Evolutionary conservation across 2,888 invertebrate species (phyloP), one percentile per base, ranked within the genome.

Genomic region (Rhingia campestris): DNA sequence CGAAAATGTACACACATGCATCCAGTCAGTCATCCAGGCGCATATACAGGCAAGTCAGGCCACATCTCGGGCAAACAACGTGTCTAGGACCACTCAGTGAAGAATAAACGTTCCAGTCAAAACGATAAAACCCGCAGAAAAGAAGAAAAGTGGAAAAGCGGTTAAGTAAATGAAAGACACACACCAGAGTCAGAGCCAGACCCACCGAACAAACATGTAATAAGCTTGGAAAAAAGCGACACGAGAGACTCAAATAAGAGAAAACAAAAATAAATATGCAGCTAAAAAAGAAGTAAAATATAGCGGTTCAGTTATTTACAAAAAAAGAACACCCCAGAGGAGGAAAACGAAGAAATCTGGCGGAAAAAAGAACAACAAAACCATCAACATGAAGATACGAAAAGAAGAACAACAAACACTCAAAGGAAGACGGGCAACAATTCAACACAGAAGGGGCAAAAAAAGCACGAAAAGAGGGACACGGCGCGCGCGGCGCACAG

Each of bases 131-230:
- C 80, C 80, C 69, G 74, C 74, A 75, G 80, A 80, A 80, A 84
- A 80, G 80, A 84, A 80, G 80, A 84, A 84, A 84, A 80, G 67
- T 70, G 76, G 77, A 86, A 86, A 87, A 86, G 86, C 86, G 87
- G 86, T 80, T 86, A 87, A 86, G 86, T 86, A 86, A 86, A 87
- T 86, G 82, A 86, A 87, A 87, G 86, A 86, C 81, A 86, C 74
- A 81, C 75, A 22, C 22, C 22, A 22, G 22, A 22, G 22, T 22
- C 22, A 22, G 22, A 22, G 22, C 2, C 87, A 86, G 86, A 86
- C 86, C 87, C 86, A 81, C 80, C 76, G 85, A 86, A 75, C 86
- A 87, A 84, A 80, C 66, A 75, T 84, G 74, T 70, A 84, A 84
- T 80, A 75, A 84, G 84, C 80, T 80, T 54, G 70, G 79, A 84